These are phyloP conservation scores for Halictus ligatus DNA, from an alignment of 2,888 invertebrate genomes.

Conservation along the genomic window DNA sequence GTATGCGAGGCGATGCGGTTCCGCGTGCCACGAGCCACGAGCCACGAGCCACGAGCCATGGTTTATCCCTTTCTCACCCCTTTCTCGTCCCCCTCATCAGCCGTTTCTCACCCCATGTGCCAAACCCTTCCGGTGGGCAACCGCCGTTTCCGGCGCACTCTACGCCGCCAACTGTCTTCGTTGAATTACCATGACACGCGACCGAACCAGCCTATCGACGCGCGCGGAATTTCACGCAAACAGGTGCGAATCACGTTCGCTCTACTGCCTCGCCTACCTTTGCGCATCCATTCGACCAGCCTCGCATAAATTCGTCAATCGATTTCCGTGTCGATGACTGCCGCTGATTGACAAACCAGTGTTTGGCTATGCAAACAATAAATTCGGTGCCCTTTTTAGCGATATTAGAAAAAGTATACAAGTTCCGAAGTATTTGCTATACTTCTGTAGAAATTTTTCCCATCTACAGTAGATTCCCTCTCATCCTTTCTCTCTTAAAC, in stretches of 20 bases:
- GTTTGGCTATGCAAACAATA: background rate
- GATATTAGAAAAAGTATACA: background rate
- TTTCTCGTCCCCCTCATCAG: background rate
- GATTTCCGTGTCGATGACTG: background rate
- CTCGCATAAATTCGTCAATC: background rate
- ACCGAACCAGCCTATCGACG: background rate
- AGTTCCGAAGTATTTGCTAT: too few relatives aligned
- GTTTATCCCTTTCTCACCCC: constrained; percentile 1
- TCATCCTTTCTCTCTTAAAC: too few relatives aligned
- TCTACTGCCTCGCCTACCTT: background rate
- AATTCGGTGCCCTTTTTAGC: background rate
- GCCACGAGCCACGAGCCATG: background rate
- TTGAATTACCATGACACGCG: background rate
- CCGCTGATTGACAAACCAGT: background rate
- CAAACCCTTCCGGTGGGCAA: constrained; percentile 2
- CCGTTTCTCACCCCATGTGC: background rate
- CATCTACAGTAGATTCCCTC: too few relatives aligned
- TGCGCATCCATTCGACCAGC: background rate
- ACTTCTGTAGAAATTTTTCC: too few relatives aligned
- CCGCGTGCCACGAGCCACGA: constrained; percentile 3
- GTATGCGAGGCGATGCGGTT: background rate
- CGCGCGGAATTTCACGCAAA: constrained; percentile 10
- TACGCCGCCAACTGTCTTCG: background rate
- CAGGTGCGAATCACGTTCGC: background rate
- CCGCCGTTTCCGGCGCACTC: constrained; percentile 6